Evolutionary conservation across 1,140 invertebrate genomes (phyloP).

Genomic region (Drosophila neocordata): DNA sequence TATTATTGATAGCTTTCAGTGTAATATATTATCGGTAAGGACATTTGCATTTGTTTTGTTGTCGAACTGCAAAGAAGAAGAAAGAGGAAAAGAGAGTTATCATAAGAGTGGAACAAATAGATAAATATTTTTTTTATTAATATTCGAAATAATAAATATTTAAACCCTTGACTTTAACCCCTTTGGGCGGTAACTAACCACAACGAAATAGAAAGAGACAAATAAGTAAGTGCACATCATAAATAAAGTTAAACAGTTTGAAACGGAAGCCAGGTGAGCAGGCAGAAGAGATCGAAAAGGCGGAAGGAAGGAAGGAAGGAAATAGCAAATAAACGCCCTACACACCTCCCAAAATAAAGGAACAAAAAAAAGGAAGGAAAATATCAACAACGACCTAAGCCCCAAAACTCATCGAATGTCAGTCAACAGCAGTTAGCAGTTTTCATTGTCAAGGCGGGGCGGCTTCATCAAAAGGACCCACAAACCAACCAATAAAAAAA

Average conservation of each 20-base stretch:
- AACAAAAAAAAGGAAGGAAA: slow-evolving; percentile 17
- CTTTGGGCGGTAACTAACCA: slow-evolving; percentile 38
- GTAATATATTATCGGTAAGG: slow-evolving; percentile 63
- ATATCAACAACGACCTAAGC: slow-evolving; percentile 19
- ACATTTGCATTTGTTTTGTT: slow-evolving; percentile 75
- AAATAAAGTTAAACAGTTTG: slow-evolving; percentile 55
- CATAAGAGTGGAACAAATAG: slow-evolving; percentile 35
- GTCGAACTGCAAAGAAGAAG: slow-evolving; percentile 57
- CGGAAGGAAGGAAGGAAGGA: slow-evolving; percentile 22
- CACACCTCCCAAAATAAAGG: not conserved
- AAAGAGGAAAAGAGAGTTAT: slow-evolving; percentile 19
- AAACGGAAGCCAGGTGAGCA: not conserved
- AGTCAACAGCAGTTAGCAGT: slow-evolving; percentile 68
- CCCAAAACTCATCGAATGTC: slow-evolving; percentile 43
- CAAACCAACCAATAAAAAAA: not conserved
- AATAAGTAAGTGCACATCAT: slow-evolving; percentile 62
- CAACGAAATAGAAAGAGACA: slow-evolving; percentile 38
- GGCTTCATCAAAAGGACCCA: slow-evolving; percentile 66
- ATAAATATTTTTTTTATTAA: slow-evolving; percentile 40
- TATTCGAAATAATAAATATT: slow-evolving; percentile 40
- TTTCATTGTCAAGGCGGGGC: slow-evolving; percentile 76
- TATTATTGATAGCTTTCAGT: slow-evolving; percentile 66
- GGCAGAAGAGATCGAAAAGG: too few relatives aligned
- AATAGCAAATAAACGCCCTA: not conserved
- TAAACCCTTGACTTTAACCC: slow-evolving; percentile 78